phyloP scores from a whole-genome alignment of 2,888 invertebrate genomes.

The Hofmannophila pseudospretella region DNA sequence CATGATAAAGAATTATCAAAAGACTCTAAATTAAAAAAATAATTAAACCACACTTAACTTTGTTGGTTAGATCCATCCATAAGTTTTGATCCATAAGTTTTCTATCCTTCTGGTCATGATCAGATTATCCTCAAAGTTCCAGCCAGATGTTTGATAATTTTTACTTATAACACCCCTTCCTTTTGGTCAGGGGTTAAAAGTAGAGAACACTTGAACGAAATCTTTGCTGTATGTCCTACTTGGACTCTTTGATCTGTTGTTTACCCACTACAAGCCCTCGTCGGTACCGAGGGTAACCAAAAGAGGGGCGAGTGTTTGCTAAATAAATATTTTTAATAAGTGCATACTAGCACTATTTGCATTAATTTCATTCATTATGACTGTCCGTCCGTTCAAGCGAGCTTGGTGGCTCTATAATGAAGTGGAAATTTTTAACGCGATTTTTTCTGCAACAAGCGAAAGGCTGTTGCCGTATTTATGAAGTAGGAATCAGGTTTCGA shows the following conservation, averaged over 20 bases:
- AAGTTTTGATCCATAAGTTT: too few species aligned
- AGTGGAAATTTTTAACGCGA: slow-evolving; percentile 10
- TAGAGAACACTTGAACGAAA: slow-evolving; percentile 29
- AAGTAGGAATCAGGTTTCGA: slow-evolving; percentile 34
- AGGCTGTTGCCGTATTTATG: slow-evolving; percentile 2
- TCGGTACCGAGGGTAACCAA: slow-evolving; percentile 30
- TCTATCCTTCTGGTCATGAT: too few species aligned
- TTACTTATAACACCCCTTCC: too few species aligned
- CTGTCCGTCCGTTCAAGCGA: slow-evolving; percentile 17
- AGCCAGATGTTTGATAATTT: too few species aligned
- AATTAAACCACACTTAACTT: too few species aligned
- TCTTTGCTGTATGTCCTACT: slow-evolving; percentile 19
- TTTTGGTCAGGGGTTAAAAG: too few species aligned
- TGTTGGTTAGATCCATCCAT: too few species aligned
- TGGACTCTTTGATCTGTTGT: slow-evolving; percentile 61
- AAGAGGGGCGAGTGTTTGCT: slow-evolving; percentile 42
- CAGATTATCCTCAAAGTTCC: too few species aligned
- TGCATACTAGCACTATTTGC: slow-evolving; percentile 48
- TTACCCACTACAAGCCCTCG: slow-evolving; percentile 50
- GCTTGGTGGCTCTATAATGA: slow-evolving; percentile 10
- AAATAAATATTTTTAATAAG: slow-evolving; percentile 66
- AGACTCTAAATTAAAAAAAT: too few species aligned
- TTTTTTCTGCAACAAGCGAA: slow-evolving; percentile 11
- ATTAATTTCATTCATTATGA: slow-evolving; percentile 54
- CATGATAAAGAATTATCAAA: too few species aligned